Evolutionary conservation across 2,113 vertebrate genomes (phyloP).

Genomic region (Lophotis ruficrista): DNA sequence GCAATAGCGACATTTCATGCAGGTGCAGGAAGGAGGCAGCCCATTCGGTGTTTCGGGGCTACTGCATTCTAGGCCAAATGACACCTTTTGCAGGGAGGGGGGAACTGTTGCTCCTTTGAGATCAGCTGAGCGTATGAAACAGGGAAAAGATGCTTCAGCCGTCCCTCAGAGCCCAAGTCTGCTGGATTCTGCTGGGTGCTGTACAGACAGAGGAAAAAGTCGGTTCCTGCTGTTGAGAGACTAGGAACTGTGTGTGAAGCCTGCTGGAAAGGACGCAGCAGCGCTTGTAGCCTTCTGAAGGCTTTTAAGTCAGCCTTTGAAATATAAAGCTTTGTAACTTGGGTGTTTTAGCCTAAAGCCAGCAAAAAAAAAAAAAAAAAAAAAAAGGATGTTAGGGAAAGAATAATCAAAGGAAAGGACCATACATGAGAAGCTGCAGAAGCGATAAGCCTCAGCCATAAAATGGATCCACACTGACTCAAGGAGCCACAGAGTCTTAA

Average conservation of each 20-base stretch:
- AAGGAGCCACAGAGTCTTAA: not conserved
- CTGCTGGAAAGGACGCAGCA: not conserved
- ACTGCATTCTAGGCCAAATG: not conserved
- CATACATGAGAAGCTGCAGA: not conserved
- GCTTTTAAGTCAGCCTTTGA: not conserved
- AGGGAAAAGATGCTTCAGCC: not conserved
- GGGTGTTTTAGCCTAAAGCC: not conserved
- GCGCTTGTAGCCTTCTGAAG: not conserved
- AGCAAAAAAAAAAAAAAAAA: not conserved
- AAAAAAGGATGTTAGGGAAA: not conserved
- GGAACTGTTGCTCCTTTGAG: not conserved
- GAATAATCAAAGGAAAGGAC: not conserved
- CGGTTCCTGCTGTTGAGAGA: not conserved
- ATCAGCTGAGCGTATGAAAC: not conserved
- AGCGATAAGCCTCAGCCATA: not conserved
- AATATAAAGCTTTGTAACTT: not conserved
- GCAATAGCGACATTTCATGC: not conserved
- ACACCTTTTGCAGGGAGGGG: not conserved
- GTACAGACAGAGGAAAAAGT: not conserved
- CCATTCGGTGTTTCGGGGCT: not conserved
- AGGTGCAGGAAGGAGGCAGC: not conserved
- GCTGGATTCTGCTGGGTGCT: not conserved
- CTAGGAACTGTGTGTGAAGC: not conserved
- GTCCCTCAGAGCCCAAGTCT: not conserved
- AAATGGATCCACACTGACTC: not conserved